Percentiles rank a stretch among this genome's conserved stretches.
Conservation (phyloP, 1,140 invertebrate genomes). For the Carposina sasakii region DNA sequence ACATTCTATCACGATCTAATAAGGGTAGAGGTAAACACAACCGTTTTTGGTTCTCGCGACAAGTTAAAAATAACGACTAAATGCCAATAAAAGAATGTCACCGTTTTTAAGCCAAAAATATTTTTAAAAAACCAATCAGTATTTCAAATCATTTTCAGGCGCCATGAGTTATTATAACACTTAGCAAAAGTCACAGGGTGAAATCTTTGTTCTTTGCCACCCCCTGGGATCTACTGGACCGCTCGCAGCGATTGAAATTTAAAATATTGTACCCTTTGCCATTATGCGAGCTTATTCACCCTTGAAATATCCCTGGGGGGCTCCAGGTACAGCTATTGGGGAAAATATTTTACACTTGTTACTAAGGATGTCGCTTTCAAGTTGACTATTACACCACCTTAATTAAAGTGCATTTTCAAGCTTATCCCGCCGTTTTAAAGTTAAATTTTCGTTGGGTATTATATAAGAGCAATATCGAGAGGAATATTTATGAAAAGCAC, state of each 20-base stretch:
- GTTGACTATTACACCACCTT: slow-evolving; percentile 33
- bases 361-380: slow-evolving; percentile 67
- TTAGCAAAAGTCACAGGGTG: slow-evolving; percentile 60
- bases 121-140: too few relatives aligned
- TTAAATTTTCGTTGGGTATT: slow-evolving; percentile 25
- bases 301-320: slow-evolving; percentile 73
- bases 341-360: slow-evolving; percentile 73
- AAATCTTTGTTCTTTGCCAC: slow-evolving; percentile 62
- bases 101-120: too few relatives aligned
- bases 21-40: too few relatives aligned
- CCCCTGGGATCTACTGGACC: slow-evolving; percentile 48
- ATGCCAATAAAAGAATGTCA: too few relatives aligned
- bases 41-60: too few relatives aligned
- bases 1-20: too few relatives aligned
- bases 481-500: slow-evolving; percentile 67
- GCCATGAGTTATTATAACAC: slow-evolving; percentile 58
- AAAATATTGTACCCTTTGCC: slow-evolving; percentile 74
- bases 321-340: slow-evolving; percentile 69
- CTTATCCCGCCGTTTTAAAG: slow-evolving; percentile 30
- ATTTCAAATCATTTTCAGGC: slow-evolving; percentile 10
- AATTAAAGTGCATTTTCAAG: slow-evolving; percentile 26
- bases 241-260: slow-evolving; percentile 73
- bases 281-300: slow-evolving; percentile 73
- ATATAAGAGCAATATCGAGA: slow-evolving; percentile 20
- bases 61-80: too few relatives aligned